A percentile compares a stretch with the other conserved stretches of the same genome.
These are phyloP conservation scores for Caenorhabditis afra DNA, from an alignment of 2,888 invertebrate genomes.

Conservation along the genomic window DNA sequence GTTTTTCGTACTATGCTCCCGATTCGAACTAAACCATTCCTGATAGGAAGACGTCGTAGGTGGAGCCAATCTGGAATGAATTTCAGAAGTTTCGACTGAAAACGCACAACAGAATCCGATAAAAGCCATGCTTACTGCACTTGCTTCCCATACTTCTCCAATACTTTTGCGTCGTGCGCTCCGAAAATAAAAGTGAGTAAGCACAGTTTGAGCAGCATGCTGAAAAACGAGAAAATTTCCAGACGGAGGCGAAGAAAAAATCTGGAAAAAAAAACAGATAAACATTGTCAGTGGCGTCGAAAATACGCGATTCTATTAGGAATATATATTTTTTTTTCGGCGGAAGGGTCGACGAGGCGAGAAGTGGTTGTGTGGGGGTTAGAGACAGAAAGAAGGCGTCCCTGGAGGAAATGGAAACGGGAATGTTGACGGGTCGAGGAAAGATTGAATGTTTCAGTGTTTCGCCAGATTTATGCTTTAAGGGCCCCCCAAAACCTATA, in stretches of 20 bases:
- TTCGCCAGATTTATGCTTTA: not conserved
- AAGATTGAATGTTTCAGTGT: slow-evolving; percentile 18
- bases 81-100: not conserved
- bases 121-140: slow-evolving; percentile 51
- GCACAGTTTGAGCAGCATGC: slow-evolving; percentile 23
- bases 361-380: not conserved
- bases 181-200: not conserved
- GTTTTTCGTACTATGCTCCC: slow-evolving; percentile 55
- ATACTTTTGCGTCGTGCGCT: slow-evolving; percentile 3
- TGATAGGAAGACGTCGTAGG: slow-evolving; percentile 46
- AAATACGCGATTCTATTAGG: slow-evolving; percentile 4
- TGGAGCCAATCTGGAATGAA: slow-evolving; percentile 32
- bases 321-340: slow-evolving; percentile 8
- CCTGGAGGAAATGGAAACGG: not conserved
- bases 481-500: not conserved
- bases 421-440: slow-evolving; percentile 29
- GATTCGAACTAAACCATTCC: slow-evolving; percentile 58
- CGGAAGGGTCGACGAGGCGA: too few species aligned
- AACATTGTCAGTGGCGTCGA: not conserved
- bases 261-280: not conserved
- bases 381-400: slow-evolving; percentile 1
- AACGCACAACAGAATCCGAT: not conserved
- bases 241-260: not conserved
- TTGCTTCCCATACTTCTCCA: slow-evolving; percentile 57
- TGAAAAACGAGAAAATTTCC: not conserved